Percentiles rank a stretch among this genome's conserved stretches.
phyloP scores from a whole-genome alignment of 2,888 invertebrate species.

The Aphidoletes aphidimyza region DNA sequence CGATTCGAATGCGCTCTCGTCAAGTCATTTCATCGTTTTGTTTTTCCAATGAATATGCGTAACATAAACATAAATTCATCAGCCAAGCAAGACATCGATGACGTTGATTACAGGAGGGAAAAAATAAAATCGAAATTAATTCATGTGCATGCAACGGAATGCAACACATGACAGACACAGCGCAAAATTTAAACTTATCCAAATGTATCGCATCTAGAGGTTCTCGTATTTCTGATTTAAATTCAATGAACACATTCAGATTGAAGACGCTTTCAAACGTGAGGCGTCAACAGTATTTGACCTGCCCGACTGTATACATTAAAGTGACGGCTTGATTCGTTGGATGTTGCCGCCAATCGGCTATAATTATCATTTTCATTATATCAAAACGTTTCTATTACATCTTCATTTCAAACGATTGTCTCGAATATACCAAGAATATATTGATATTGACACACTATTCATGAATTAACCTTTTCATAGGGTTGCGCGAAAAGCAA shows the following conservation, averaged over 20 bases:
- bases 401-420: not conserved
- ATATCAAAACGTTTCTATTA: not conserved
- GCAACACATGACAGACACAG: too few relatives aligned
- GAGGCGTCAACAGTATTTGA: conserved; percentile 27
- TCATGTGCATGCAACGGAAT: conserved; percentile 2
- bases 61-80: not conserved
- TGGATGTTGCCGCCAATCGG: conserved; percentile 49
- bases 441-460: too few relatives aligned
- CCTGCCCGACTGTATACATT: not conserved
- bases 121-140: not conserved
- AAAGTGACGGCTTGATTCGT: not conserved
- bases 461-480: too few relatives aligned
- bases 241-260: not conserved
- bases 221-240: not conserved
- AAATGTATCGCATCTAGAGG: too few relatives aligned
- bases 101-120: not conserved
- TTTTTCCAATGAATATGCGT: not conserved
- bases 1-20: not conserved
- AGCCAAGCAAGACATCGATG: not conserved
- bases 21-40: not conserved
- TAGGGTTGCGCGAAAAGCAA: too few relatives aligned
- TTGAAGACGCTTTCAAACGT: not conserved
- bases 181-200: not conserved
- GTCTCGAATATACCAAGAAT: too few relatives aligned
- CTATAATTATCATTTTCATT: conserved; percentile 39